Base-by-base conservation (phyloP, 2,113 vertebrate genomes). In the Choloepus hoffmanni region DNA sequence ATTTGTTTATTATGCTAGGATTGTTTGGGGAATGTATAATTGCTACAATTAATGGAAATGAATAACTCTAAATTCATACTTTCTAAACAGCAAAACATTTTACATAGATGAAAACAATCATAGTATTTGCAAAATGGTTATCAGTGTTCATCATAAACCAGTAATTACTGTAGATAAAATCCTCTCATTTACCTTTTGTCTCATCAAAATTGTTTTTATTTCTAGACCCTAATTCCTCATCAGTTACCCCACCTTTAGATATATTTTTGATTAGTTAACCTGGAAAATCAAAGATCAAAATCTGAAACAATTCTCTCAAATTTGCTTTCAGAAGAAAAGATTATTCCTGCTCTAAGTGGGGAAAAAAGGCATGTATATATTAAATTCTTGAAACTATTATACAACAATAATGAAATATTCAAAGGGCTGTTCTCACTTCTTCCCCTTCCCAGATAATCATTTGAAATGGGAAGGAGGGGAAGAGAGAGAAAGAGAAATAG, bases 51-150 rank as follows among this genome's bases (percentile, higher is more conserved):
- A 60, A 70, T 92, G 14, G n/a, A 65, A 81, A 50, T 26, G 21
- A 85, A 77, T 92, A 97, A 81, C 92, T 97, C 89, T 96, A 95
- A 97, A 73, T 77, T 86, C 8, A 62, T 62, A 68, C 1, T 68
- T 94, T 79, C 24, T 12, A 36, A 92, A 81, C 19, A 70, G 74
- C 23, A 83, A 85, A 77, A 62, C 3, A 0, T 78, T 89, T 65
- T 40, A 33, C 36, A 53, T 19, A 26, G 24, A 85, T 36, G n/a
- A 70, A 53, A 72, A 40, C 16, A 74, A 30, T 55, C 24, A 13
- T 36, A 85, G n/a, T 70, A 48, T 88, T 95, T 86, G 23, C 36
- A 89, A 81, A 89, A 50, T 28, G 16, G 3, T 45, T 48, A 33
- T 45, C 28, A 45, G 10, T 36, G 4, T 48, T 79, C 40, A 89